phyloP scores from a whole-genome alignment of 2,888 invertebrate genomes.

The Meiosimyza platycephala region DNA sequence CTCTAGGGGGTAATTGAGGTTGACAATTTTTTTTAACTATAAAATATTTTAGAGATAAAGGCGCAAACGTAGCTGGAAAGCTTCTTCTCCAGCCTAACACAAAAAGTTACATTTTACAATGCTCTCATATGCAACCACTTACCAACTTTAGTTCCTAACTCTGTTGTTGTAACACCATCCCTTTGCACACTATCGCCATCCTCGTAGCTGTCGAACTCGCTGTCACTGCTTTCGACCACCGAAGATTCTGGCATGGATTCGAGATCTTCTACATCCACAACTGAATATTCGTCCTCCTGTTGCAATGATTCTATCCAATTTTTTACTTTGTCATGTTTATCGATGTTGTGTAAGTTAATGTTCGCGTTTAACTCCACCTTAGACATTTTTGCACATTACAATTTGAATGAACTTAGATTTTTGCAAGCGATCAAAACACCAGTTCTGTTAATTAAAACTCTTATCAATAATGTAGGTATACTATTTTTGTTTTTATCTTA shows the following conservation, averaged over 20 bases:
- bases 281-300: not conserved
- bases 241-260: constrained; percentile 12
- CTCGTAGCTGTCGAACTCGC: not conserved
- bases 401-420: not conserved
- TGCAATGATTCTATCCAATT: not conserved
- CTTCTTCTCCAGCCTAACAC: too few relatives aligned
- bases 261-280: not conserved
- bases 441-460: too few relatives aligned
- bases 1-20: too few relatives aligned
- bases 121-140: too few relatives aligned
- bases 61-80: too few relatives aligned
- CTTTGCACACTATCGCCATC: not conserved
- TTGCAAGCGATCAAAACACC: too few relatives aligned
- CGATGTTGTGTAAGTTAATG: not conserved
- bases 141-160: not conserved
- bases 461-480: too few relatives aligned
- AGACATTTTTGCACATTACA: not conserved
- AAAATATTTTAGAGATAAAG: too few relatives aligned
- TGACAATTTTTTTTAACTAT: too few relatives aligned
- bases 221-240: constrained; percentile 14
- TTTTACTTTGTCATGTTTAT: constrained; percentile 7
- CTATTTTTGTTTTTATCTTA: too few relatives aligned
- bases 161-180: not conserved
- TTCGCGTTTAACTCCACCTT: not conserved
- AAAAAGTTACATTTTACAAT: too few relatives aligned